Percentiles rank a stretch among this genome's conserved stretches.
These are phyloP conservation scores for Gryllus bimaculatus DNA, from an alignment of 1,140 invertebrate genomes.

Conservation along the genomic window DNA sequence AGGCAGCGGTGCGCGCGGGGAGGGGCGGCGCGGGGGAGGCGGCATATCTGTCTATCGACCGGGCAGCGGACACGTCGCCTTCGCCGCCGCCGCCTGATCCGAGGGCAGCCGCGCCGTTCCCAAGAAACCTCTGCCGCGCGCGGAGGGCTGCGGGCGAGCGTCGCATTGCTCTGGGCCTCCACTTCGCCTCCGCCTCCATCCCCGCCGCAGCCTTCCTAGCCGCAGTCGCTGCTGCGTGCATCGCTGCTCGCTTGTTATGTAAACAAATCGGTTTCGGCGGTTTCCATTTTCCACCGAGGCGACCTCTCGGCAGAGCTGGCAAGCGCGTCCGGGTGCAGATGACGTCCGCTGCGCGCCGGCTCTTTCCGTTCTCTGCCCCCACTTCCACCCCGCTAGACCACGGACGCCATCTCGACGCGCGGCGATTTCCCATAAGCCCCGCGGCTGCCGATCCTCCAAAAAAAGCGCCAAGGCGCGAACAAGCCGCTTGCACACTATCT, in stretches of 20 bases:
- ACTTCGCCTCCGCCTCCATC: no score
- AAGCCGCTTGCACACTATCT: no score
- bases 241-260: background rate
- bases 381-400: no score
- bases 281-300: background rate
- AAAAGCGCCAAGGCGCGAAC: no score
- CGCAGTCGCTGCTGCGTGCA: background rate
- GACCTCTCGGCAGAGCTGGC: background rate
- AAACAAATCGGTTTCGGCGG: background rate
- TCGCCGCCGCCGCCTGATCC: background rate
- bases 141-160: background rate
- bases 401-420: no score
- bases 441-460: no score
- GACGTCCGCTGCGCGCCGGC: background rate
- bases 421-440: no score
- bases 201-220: background rate
- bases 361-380: no score
- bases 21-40: no score
- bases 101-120: background rate
- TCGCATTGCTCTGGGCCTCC: background rate
- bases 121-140: background rate
- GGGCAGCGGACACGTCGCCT: background rate
- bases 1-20: no score
- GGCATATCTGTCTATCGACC: background rate
- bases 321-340: background rate